Conservation (phyloP, 2,888 invertebrate genomes). For the Blera fallax region DNA sequence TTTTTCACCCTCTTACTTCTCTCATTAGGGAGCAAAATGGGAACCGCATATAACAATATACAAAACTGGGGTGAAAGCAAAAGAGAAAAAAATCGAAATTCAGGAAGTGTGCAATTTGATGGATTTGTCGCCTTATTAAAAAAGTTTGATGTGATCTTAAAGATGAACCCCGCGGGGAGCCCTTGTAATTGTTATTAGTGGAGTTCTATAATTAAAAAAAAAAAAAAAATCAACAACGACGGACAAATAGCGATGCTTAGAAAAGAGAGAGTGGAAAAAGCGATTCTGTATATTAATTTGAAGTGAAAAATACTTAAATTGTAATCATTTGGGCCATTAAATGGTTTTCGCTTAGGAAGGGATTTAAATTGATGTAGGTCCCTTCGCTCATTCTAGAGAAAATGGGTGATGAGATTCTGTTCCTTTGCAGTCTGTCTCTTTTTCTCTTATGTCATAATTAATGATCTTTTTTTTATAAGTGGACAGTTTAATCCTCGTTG, state of each 20-base stretch:
- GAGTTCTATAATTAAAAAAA: conserved; percentile 3
- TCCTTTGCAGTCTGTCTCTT: conserved; percentile 1
- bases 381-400: background rate
- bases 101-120: conserved; percentile 50
- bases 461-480: conserved; percentile 39
- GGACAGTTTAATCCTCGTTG: conserved; percentile 55
- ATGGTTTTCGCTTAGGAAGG: conserved; percentile 40
- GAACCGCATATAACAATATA: conserved; percentile 9
- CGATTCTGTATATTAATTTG: conserved; percentile 24
- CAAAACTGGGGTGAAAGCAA: background rate
- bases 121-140: conserved; percentile 60
- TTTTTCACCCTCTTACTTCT: background rate
- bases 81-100: conserved; percentile 28
- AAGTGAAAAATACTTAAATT: conserved; percentile 47
- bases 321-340: conserved; percentile 49
- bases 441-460: conserved; percentile 42
- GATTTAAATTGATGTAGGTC: conserved; percentile 47
- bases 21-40: background rate
- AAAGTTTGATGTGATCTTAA: conserved; percentile 44
- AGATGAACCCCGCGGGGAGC: conserved; percentile 12
- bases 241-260: background rate
- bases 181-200: conserved; percentile 9
- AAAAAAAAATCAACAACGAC: no score
- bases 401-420: conserved; percentile 25
- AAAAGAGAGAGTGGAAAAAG: background rate